Base-by-base conservation (phyloP, 2,113 vertebrate genomes). In the Phrynocephalus versicolor region DNA sequence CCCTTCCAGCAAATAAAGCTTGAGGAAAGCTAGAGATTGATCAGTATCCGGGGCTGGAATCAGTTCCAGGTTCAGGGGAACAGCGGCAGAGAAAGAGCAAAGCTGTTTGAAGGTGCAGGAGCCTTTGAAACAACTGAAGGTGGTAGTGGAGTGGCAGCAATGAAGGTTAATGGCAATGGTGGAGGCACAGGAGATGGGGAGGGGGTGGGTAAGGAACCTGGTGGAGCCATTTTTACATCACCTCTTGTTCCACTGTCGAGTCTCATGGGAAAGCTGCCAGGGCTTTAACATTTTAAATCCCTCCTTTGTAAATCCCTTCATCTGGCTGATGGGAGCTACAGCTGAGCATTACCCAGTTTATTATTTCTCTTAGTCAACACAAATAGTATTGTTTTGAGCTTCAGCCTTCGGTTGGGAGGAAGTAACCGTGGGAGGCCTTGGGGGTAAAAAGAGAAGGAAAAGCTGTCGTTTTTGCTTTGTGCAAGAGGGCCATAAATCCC, bases 321-420 rank as follows among this genome's bases (percentile, higher is more conserved):
- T 93, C 92, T 93, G 92, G 92, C 90, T 92, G 93, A 87, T 14
- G 33, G 90, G 90, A 87, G 89, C 89, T 90, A 91, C 92, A 92
- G 92, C 89, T 89, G 92, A 89, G 92, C 90, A 93, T 95, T 94
- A 92, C 93, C 88, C 93, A 60, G 84, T 93, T 93, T 94, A 93
- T 95, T 94, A 92, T 94, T 93, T 92, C 92, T 89, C 90, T 94
- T 94, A 91, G 90, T 95, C 94, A 94, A 93, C 92, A 93, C 89
- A 89, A 93, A 91, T 92, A 92, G 90, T 80, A 86, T 89, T 90
- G 90, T 35, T 72, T 86, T 91, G 75, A 87, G 86, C 89, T 89
- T 64, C 21, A 80, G 45, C 60, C 0, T 2, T 86, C 74, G 8
- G 0, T 35, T 45, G 86, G 90, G 77, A 86, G 88, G 88, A 90